These are phyloP conservation scores for Amblyopsis rosae DNA, from an alignment of 2,113 vertebrate species.

Conservation along the genomic window DNA sequence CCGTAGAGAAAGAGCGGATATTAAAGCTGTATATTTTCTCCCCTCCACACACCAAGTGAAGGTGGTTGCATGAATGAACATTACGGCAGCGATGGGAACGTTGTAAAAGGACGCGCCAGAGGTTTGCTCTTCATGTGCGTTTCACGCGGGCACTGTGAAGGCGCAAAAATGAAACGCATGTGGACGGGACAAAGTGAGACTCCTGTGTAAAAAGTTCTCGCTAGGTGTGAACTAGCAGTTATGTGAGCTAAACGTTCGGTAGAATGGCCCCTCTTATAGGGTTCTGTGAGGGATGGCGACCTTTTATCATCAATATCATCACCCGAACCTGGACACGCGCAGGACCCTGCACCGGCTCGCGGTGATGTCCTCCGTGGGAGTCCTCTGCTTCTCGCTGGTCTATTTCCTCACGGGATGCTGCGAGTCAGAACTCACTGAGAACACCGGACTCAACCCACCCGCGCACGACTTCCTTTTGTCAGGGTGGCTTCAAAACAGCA, in stretches of 20 bases:
- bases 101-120: no score
- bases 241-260: slow-evolving; percentile 48
- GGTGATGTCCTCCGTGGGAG: slow-evolving; percentile 71
- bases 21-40: slow-evolving; percentile 40
- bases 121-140: not conserved
- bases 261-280: slow-evolving; percentile 68
- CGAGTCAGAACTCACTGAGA: slow-evolving; percentile 61
- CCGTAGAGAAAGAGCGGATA: slow-evolving; percentile 37
- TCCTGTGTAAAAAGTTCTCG: slow-evolving; percentile 24
- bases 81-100: no score
- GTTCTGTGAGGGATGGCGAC: slow-evolving; percentile 74
- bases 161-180: slow-evolving; percentile 33
- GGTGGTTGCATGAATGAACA: no score
- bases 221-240: slow-evolving; percentile 20
- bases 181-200: slow-evolving; percentile 23
- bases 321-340: slow-evolving; percentile 59
- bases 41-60: not conserved
- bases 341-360: slow-evolving; percentile 73
- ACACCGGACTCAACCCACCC: slow-evolving; percentile 34
- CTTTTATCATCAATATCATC: slow-evolving; percentile 48
- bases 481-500: slow-evolving; percentile 51
- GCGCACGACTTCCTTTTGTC: slow-evolving; percentile 35
- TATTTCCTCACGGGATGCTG: slow-evolving; percentile 74
- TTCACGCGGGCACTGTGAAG: slow-evolving; percentile 15
- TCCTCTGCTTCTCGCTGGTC: slow-evolving; percentile 72